Evolutionary conservation across 2,888 invertebrate species (phyloP).

Genomic region (Metopia argyrocephala): DNA sequence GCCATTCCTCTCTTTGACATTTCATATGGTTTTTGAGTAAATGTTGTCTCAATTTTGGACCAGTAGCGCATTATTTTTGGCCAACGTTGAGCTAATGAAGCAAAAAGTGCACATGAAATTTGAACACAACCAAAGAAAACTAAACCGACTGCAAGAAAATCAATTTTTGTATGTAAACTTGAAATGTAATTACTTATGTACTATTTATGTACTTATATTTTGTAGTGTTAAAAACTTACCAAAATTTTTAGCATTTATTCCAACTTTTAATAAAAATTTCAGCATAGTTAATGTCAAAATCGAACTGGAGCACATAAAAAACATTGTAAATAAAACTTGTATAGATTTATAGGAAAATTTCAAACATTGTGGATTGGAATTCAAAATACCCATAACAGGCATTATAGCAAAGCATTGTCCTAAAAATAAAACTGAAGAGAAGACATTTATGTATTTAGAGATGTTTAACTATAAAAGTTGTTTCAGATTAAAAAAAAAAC

Average conservation of each 20-base stretch:
- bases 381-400: constrained; percentile 79
- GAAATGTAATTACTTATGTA: no score
- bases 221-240: constrained; percentile 71
- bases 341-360: constrained; percentile 71
- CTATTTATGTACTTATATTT: no score
- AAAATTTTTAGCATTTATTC: constrained; percentile 75
- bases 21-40: constrained; percentile 72
- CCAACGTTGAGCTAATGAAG: constrained; percentile 74
- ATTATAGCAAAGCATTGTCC: constrained; percentile 80
- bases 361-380: constrained; percentile 74
- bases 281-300: constrained; percentile 66
- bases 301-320: constrained; percentile 68
- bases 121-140: constrained; percentile 74
- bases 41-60: constrained; percentile 73
- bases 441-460: no score
- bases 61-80: constrained; percentile 73
- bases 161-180: no score
- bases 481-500: no score
- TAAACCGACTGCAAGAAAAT: constrained; percentile 69
- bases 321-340: constrained; percentile 67
- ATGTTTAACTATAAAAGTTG: no score
- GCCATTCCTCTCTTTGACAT: constrained; percentile 68
- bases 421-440: constrained; percentile 79
- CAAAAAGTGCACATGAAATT: constrained; percentile 71
- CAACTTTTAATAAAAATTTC: constrained; percentile 68